A percentile compares a stretch with the other conserved stretches of the same genome.
phyloP scores from a whole-genome alignment of 2,113 vertebrate genomes.

The Toxotes jaculatrix region DNA sequence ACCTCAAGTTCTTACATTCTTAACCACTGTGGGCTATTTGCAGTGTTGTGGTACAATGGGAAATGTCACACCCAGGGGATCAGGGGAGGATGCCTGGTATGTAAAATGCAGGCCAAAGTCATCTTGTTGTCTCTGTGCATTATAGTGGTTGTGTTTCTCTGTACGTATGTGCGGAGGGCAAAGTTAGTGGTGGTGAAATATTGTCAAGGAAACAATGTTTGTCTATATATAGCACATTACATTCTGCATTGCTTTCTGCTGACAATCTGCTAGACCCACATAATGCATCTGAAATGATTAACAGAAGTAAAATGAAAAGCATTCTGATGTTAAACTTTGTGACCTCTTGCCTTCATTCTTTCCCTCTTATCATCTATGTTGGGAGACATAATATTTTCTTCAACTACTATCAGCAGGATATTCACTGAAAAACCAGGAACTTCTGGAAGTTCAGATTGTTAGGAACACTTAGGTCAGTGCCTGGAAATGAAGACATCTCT shows the following conservation, averaged over 20 bases:
- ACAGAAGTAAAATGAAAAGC: background rate
- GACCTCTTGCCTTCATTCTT: background rate
- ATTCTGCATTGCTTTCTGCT: too few relatives aligned
- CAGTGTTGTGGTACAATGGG: background rate
- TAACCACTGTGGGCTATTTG: background rate
- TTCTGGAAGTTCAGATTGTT: background rate
- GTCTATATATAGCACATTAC: background rate
- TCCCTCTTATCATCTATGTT: background rate
- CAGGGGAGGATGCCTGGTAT: constrained; percentile 9
- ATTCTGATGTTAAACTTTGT: background rate
- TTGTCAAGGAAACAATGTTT: background rate
- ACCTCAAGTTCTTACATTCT: background rate
- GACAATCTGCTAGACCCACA: too few relatives aligned
- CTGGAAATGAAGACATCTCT: background rate
- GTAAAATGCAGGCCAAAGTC: background rate
- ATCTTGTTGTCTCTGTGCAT: background rate
- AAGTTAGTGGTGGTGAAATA: background rate
- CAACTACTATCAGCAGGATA: constrained; percentile 9
- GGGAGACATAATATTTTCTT: background rate
- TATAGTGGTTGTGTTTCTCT: too few relatives aligned
- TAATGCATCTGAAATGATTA: background rate
- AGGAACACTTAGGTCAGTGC: background rate
- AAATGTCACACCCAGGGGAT: constrained; percentile 19
- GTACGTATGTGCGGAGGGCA: too few relatives aligned
- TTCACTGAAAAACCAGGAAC: background rate